A percentile compares a stretch with the other conserved stretches of the same genome.
These are phyloP conservation scores for Chromis chromis DNA, from an alignment of 2,797 vertebrate species.

Conservation along the genomic window DNA sequence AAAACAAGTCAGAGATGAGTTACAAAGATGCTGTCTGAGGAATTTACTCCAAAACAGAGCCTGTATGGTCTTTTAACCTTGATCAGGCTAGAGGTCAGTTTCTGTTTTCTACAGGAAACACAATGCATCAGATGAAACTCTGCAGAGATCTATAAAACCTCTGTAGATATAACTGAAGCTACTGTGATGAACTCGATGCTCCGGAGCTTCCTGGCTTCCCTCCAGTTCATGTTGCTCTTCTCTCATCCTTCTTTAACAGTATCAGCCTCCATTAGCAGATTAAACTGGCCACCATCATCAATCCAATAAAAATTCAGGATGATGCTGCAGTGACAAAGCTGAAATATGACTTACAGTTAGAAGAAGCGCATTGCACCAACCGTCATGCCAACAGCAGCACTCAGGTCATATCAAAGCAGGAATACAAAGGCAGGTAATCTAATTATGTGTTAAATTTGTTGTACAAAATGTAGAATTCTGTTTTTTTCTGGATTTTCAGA, in stretches of 20 bases:
- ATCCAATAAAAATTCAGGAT: slow-evolving; percentile 42
- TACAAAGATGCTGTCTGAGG: not conserved
- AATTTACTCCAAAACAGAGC: not conserved
- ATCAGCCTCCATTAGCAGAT: slow-evolving; percentile 77
- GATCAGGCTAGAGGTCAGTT: not conserved
- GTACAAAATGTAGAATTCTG: no score
- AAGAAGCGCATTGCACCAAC: slow-evolving; percentile 58
- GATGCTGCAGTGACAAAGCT: slow-evolving; percentile 25
- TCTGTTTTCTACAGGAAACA: not conserved
- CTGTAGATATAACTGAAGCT: no score
- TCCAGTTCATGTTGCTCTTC: slow-evolving; percentile 32
- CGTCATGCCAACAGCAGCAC: not conserved
- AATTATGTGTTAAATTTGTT: no score
- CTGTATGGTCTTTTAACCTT: not conserved
- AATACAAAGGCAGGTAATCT: no score
- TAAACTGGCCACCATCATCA: slow-evolving; percentile 51
- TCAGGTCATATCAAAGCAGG: no score
- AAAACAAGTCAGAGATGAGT: slow-evolving; percentile 29
- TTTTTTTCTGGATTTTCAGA: no score
- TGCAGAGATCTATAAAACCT: no score
- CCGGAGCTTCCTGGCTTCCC: slow-evolving; percentile 28
- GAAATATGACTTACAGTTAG: not conserved
- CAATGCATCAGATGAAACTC: not conserved
- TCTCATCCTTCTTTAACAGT: slow-evolving; percentile 48
- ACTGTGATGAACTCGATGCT: no score